These are phyloP conservation scores for Leuctra nigra DNA, from an alignment of 2,888 invertebrate species.

Conservation along the genomic window DNA sequence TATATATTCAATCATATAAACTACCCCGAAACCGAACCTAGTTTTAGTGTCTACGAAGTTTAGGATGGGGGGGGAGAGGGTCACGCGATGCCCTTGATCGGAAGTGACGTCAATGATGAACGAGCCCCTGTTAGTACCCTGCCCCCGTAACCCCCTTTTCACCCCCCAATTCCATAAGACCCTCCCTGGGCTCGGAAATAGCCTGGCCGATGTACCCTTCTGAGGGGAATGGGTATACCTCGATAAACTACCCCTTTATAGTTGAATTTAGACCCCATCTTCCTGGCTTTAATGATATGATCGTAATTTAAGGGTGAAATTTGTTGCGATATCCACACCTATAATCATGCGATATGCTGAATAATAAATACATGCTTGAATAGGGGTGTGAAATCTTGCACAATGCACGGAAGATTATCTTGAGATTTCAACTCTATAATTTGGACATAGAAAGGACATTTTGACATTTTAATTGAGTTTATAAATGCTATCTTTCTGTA, in stretches of 20 bases:
- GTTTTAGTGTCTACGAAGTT: background rate
- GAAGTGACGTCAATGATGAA: slow-evolving; percentile 17
- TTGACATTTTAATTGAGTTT: no score
- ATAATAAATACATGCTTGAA: no score
- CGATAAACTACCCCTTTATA: slow-evolving; percentile 18
- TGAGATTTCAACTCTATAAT: no score
- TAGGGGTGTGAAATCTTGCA: no score
- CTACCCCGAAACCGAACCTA: no score
- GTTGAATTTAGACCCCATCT: slow-evolving; percentile 13
- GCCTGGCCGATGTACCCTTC: slow-evolving; percentile 1
- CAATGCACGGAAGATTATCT: no score
- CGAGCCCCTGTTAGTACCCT: background rate
- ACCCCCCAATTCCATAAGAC: background rate
- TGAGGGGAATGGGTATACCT: slow-evolving; percentile 11
- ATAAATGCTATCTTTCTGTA: no score
- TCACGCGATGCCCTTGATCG: slow-evolving; percentile 9
- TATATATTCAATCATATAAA: no score
- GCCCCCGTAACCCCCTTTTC: no score
- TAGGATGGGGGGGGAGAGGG: background rate
- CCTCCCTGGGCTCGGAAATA: slow-evolving; percentile 9
- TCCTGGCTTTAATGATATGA: slow-evolving; percentile 12
- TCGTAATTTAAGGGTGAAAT: no score
- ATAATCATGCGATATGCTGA: background rate
- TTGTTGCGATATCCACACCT: background rate
- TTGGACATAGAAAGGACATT: no score